A percentile compares a stretch with the other conserved stretches of the same genome.
phyloP scores from a whole-genome alignment of 2,888 invertebrate species.

The Lasius platythorax region DNA sequence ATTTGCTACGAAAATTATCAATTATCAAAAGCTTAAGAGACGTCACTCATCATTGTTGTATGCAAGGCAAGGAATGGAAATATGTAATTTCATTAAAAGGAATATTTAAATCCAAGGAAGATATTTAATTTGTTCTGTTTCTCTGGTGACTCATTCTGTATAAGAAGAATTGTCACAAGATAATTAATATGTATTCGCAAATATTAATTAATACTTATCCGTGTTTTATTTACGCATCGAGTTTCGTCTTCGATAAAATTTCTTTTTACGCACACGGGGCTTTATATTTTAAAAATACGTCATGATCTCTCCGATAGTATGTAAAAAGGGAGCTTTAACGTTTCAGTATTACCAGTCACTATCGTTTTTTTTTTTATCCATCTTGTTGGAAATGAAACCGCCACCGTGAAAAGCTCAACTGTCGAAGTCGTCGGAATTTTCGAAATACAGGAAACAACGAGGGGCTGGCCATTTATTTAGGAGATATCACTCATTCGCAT shows the following conservation, averaged over 20 bases:
- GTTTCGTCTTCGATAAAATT: neutral
- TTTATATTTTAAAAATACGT: constrained; percentile 10
- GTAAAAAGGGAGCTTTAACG: neutral
- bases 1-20: neutral
- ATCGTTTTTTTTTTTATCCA: neutral
- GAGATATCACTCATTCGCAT: constrained; percentile 34
- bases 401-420: constrained; percentile 16
- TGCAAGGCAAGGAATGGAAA: neutral
- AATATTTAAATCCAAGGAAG: neutral
- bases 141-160: neutral
- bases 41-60: neutral
- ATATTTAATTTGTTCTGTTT: neutral
- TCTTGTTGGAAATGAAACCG: constrained; percentile 16
- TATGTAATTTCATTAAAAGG: neutral
- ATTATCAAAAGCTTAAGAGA: neutral
- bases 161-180: neutral
- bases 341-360: neutral
- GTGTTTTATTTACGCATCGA: neutral
- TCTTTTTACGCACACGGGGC: neutral
- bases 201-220: neutral
- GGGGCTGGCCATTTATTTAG: constrained; percentile 9
- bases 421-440: constrained; percentile 5
- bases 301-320: neutral
- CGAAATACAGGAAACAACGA: constrained; percentile 1
- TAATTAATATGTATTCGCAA: neutral